phyloP scores from a whole-genome alignment of 2,888 invertebrate genomes.

The Cynaeus angustus region DNA sequence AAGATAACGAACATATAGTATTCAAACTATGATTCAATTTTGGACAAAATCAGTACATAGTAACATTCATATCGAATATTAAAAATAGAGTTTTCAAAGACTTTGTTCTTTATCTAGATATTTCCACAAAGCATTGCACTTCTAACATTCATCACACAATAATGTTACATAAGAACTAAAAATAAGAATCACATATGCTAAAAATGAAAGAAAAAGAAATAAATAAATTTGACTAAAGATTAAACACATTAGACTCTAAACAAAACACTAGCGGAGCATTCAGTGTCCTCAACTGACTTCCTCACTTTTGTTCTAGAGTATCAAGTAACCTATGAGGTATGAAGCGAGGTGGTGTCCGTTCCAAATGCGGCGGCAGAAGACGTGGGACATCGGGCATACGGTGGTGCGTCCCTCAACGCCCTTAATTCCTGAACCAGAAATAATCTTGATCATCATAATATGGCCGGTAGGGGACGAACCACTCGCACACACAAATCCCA shows the following conservation, averaged over 20 bases:
- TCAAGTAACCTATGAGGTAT: constrained; percentile 23
- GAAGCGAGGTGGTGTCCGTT: constrained; percentile 41
- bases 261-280: constrained; percentile 21
- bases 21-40: constrained; percentile 27
- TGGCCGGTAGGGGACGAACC: constrained; percentile 64
- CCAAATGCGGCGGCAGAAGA: constrained; percentile 50
- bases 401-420: constrained; percentile 64
- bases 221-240: constrained; percentile 34
- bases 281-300: constrained; percentile 25
- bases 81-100: constrained; percentile 10
- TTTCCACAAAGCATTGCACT: constrained; percentile 11
- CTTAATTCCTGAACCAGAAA: constrained; percentile 66
- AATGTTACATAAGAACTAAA: constrained; percentile 10
- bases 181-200: constrained; percentile 6
- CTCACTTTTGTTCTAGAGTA: constrained; percentile 30
- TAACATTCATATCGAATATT: constrained; percentile 11
- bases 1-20: constrained; percentile 34
- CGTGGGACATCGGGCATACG: constrained; percentile 47
- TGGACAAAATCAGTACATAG: constrained; percentile 37
- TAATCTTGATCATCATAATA: constrained; percentile 56
- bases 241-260: constrained; percentile 30
- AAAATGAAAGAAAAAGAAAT: constrained; percentile 13
- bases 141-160: constrained; percentile 9
- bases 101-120: constrained; percentile 1
- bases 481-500: constrained; percentile 66